Evolutionary conservation across 2,113 vertebrate species (phyloP).

Genomic region (Hyperopisus bebe): DNA sequence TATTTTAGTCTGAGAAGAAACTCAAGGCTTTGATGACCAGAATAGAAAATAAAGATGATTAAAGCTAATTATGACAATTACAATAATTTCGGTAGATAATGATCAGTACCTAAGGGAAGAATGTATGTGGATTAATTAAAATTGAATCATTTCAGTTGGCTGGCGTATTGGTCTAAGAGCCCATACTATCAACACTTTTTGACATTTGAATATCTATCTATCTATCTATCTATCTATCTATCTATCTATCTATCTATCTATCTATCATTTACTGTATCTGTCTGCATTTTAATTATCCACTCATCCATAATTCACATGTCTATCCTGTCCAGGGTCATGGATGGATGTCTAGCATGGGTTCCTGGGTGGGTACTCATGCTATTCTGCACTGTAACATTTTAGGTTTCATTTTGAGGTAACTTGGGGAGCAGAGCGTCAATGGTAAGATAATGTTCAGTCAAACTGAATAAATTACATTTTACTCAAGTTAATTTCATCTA

Average conservation of each 20-base stretch:
- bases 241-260: neutral
- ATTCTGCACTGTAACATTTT: neutral
- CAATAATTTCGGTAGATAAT: neutral
- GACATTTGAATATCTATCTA: neutral
- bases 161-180: neutral
- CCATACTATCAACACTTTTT: neutral
- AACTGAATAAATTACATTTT: neutral
- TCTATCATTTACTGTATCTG: no score
- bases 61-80: neutral
- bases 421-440: neutral
- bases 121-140: neutral
- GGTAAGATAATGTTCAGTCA: neutral
- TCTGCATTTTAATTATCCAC: no score
- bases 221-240: no score
- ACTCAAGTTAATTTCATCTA: neutral
- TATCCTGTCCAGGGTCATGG: no score
- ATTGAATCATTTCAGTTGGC: neutral
- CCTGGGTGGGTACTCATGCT: no score
- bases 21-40: neutral
- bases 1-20: neutral
- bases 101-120: neutral
- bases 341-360: no score
- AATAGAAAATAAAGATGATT: neutral
- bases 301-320: no score
- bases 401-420: neutral